phyloP scores from a whole-genome alignment of 2,113 vertebrate genomes.

The Petaurus breviceps region DNA sequence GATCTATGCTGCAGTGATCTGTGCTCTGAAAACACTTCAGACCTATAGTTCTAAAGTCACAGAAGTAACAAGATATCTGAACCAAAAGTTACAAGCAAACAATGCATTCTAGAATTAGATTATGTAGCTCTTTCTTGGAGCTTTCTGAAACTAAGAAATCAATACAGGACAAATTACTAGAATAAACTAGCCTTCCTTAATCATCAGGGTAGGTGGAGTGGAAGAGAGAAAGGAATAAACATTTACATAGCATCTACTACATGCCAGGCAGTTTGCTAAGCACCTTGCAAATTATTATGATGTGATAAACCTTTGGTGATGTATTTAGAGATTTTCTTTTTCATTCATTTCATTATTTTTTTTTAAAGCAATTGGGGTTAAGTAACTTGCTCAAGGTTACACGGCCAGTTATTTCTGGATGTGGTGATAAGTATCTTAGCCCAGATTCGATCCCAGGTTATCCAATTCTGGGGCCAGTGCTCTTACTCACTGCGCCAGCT shows the following conservation, averaged over 20 bases:
- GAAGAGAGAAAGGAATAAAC: neutral
- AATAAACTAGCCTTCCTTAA: conserved; percentile 21
- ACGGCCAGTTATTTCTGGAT: no score
- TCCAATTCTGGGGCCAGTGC: no score
- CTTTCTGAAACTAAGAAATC: conserved; percentile 44
- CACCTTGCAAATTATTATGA: conserved; percentile 2
- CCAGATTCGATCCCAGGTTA: no score
- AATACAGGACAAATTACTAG: conserved; percentile 34
- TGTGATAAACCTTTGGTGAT: conserved; percentile 41
- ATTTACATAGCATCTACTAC: neutral
- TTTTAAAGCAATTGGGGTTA: no score
- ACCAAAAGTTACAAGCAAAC: neutral
- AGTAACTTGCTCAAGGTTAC: no score
- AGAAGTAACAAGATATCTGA: neutral
- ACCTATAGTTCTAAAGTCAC: conserved; percentile 26
- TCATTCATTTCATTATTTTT: no score
- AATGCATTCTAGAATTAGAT: neutral
- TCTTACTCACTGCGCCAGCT: no score
- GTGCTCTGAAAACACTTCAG: conserved; percentile 35
- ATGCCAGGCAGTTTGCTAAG: neutral
- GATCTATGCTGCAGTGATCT: neutral
- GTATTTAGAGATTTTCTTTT: conserved; percentile 10
- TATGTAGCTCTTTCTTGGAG: neutral
- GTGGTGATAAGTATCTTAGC: no score
- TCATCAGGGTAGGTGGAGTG: neutral